phyloP scores from a whole-genome alignment of 2,888 invertebrate species.

The Ochlodes sylvanus region DNA sequence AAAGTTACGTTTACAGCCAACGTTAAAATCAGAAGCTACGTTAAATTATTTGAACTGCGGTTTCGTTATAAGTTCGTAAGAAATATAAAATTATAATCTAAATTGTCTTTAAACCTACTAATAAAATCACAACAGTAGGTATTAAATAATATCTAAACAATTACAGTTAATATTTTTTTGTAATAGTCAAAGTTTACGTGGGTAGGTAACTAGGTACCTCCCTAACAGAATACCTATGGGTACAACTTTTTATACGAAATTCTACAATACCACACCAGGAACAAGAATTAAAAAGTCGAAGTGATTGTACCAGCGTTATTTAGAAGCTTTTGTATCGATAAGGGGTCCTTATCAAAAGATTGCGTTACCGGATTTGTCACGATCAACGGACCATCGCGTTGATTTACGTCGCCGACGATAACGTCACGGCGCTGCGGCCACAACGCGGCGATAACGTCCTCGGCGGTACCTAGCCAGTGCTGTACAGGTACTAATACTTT shows the following conservation, averaged over 20 bases:
- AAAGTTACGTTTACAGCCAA: slow-evolving; percentile 3
- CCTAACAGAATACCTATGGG: no score
- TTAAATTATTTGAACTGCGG: neutral
- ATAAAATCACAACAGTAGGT: no score
- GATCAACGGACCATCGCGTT: slow-evolving; percentile 75
- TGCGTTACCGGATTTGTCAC: slow-evolving; percentile 79
- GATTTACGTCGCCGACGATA: slow-evolving; percentile 73
- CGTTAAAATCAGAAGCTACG: slow-evolving; percentile 12
- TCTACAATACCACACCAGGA: no score
- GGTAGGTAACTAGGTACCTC: no score
- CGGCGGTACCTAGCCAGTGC: slow-evolving; percentile 13
- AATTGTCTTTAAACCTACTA: no score
- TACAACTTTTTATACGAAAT: no score
- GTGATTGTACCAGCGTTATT: neutral
- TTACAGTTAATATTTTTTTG: no score
- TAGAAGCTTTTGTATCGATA: slow-evolving; percentile 19
- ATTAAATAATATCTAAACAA: no score
- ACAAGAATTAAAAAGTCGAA: neutral
- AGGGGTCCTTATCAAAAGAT: slow-evolving; percentile 68
- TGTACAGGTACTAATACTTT: slow-evolving; percentile 30
- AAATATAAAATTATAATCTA: no score
- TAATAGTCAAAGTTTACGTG: no score
- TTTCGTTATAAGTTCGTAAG: no score
- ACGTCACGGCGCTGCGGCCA: slow-evolving; percentile 52
- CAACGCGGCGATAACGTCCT: slow-evolving; percentile 26